Base-by-base conservation (phyloP, 2,888 invertebrate species). In the Brenthis ino region DNA sequence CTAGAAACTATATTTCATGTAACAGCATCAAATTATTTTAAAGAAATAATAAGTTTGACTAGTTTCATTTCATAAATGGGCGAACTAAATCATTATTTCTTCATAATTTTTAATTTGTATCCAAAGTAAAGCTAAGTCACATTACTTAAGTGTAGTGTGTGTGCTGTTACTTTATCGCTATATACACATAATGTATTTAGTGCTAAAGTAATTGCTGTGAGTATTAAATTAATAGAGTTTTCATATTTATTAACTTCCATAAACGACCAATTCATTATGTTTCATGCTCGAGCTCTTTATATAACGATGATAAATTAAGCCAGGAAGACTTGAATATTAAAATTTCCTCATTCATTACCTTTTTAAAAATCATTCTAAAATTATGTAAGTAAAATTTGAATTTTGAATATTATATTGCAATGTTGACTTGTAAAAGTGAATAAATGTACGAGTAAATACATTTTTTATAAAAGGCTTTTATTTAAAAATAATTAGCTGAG, bases 291-390 rank as follows among this genome's bases (percentile, higher is more conserved):
- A 81, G 76, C 72, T 82, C 71, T 76, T 79, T 70, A 72, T 72
- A 69, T 87, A 83, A 85, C 76, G 75, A 85, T 87, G 85, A 87
- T 83, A 73, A 78, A 86, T 87, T 82, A 82, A 57, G 80, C 74
- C 72, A 82, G 85, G 81, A 86, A 86, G 47, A 71, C 65, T 48
- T 67, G 60, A 68, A 55, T 55, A 48, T 24, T 64, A 57, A 57
- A 56, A 64, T 66, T 72, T 65, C 70, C 55, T 70, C 63, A 50
- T 37, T 67, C 13, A 47, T 68, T 72, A 67, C 56, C 58, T 56
- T 65, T 60, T 61, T 47, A 55, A 56, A 51, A 47, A 50, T 16
- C n/a, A 48, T n/a, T 14, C 48, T 6, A 28, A 11, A 13, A 28
- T 43, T 28, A 54, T 28, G 2, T 1, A 13, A 28, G 5, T 5